Conservation (phyloP, 2,797 vertebrate genomes). For the Strix occidentalis region DNA sequence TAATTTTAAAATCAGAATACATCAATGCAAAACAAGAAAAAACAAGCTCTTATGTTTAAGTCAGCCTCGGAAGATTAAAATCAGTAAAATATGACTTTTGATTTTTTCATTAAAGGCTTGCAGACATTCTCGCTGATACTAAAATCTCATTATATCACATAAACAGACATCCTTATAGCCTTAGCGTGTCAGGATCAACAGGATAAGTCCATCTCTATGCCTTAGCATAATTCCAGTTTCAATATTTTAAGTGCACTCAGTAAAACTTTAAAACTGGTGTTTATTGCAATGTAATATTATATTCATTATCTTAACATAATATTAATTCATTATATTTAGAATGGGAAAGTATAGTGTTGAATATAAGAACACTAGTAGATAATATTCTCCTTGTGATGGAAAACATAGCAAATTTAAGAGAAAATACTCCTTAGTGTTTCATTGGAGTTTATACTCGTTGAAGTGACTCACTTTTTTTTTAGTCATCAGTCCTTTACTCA, state of each 20-base stretch:
- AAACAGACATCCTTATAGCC: not conserved
- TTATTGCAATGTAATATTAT: not conserved
- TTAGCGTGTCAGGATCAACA: not conserved
- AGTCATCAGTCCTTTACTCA: not conserved
- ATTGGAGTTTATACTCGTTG: not conserved
- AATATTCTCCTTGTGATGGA: not conserved
- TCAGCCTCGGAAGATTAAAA: conserved; percentile 4
- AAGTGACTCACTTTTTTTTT: not conserved
- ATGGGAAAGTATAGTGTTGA: not conserved
- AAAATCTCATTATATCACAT: not conserved
- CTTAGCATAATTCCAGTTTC: not conserved
- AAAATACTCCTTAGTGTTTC: not conserved
- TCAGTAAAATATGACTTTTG: not conserved
- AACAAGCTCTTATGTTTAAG: not conserved
- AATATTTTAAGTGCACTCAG: not conserved
- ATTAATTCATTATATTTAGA: not conserved
- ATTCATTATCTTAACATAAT: not conserved
- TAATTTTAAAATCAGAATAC: not conserved
- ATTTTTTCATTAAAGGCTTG: not conserved
- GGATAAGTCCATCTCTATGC: not conserved
- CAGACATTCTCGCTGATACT: not conserved
- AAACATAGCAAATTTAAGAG: not conserved
- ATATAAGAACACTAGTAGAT: not conserved
- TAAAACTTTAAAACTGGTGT: not conserved
- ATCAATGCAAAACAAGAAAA: not conserved